Base-by-base conservation (phyloP, 2,888 invertebrate genomes). In the Diarsia mendica region DNA sequence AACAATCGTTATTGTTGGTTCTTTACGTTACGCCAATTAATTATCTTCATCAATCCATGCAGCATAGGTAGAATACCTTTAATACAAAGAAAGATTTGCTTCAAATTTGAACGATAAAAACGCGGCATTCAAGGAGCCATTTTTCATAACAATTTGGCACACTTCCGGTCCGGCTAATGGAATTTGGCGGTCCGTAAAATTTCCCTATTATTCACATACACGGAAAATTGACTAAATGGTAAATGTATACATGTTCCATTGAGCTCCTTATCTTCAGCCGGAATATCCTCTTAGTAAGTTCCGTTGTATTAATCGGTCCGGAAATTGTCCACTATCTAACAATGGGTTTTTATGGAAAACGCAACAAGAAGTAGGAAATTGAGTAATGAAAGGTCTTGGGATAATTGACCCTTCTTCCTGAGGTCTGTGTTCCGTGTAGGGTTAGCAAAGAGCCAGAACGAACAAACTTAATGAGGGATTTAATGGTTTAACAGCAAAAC, bases 101-200 rank as follows among this genome's bases (percentile, higher is more conserved):
- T 15, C 4, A 10, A 5, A 70, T 49, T 66, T 13, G 33, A 68
- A 76, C 51, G 10, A 58, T 28, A 83, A 20, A 51, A 68, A 48
- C 0, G 8, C 33, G 20, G 39, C 2, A 51, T 72, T 60, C 58
- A 46, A 70, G 33, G 4, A 68, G 58, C 61, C 53, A 72, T 77
- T 81, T 82, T 79, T 77, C 81, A 80, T 67, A 77, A 65, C 63
- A 72, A 67, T 61, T 64, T 73, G 53, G 60, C 64, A 48, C 69
- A 58, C 61, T 49, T 66, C 55, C 61, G 68, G 75, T 49, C 55
- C 51, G 28, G 2, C 76, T 81, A 79, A 85, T 85, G 77, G 82
- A 81, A 86, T 75, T 72, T 75, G 15, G 49, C 70, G 70, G 68
- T 39, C 60, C 84, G 75, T 73, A 70, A 77, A 79, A 82, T 79